Evolutionary conservation across 2,888 invertebrate genomes (phyloP).

Genomic region (Agrotis clavis): DNA sequence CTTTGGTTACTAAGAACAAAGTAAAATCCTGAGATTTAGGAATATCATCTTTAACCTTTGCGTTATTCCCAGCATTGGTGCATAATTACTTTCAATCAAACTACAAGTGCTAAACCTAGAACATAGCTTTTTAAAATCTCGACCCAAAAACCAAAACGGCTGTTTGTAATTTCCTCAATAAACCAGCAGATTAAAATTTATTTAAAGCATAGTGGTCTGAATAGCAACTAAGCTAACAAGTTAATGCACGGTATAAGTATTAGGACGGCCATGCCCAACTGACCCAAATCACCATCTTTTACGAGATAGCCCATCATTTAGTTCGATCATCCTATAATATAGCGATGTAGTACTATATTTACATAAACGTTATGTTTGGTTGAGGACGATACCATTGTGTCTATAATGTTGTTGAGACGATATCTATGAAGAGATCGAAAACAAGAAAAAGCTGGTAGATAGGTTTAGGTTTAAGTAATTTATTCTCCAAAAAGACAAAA

Average conservation of each 20-base stretch:
- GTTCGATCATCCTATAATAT: slow-evolving; percentile 16
- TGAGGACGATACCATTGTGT: background rate
- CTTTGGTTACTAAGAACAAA: background rate
- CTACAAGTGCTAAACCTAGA: too few relatives aligned
- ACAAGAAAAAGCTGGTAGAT: too few relatives aligned
- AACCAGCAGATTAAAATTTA: background rate
- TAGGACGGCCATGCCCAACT: slow-evolving; percentile 30
- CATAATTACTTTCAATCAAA: too few relatives aligned
- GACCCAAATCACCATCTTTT: slow-evolving; percentile 55
- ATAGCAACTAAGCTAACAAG: background rate
- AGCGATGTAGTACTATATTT: background rate
- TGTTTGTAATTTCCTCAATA: background rate
- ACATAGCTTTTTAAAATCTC: too few relatives aligned
- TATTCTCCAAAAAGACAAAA: background rate
- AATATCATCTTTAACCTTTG: too few relatives aligned
- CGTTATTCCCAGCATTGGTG: too few relatives aligned
- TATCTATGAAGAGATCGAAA: slow-evolving; percentile 1
- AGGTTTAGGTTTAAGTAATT: background rate
- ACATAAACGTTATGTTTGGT: background rate
- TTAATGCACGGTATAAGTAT: slow-evolving; percentile 17
- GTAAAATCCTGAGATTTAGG: too few relatives aligned
- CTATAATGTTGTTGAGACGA: background rate
- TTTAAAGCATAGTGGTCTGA: background rate
- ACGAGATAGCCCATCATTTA: slow-evolving; percentile 29
- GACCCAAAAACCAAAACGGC: background rate